Base-by-base conservation (phyloP, 2,113 vertebrate species). In the Dendrocopos noguchii region DNA sequence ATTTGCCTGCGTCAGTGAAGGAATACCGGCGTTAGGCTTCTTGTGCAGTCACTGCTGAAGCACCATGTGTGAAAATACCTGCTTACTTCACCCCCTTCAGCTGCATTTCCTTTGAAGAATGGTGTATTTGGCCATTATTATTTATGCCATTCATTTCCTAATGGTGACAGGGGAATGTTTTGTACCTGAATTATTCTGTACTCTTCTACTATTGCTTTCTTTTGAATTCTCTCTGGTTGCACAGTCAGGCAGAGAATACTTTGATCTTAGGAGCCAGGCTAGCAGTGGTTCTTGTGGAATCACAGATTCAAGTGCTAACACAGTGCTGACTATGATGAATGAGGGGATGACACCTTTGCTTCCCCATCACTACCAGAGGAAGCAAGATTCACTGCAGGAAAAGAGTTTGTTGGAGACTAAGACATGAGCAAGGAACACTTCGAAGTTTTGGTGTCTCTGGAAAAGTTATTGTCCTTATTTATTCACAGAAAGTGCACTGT, bases 81-180 rank as follows among this genome's bases (percentile, higher is more conserved):
- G 65, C 21, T 66, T 94, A 39, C 73, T 90, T 84, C 56, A 7
- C 84, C 88, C 82, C 88, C 74, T 91, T 96, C 85, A 88, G 90
- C 82, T 92, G 53, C 87, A 68, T 96, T 96, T 95, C 77, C 90
- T 95, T 93, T 92, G 87, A 97, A 96, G 87, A 96, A 82, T 77
- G 74, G 67, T 94, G 9, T 94, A 75, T 95, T 95, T 96, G 88
- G 63, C 84, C 47, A 57, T 88, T 94, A 94, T 88, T 93, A 86
- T 96, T 94, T 90, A 92, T 79, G 70, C 90, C 75, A 94, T 89
- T 94, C 92, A 86, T 93, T 94, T 95, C 93, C 91, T 95, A 80
- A 91, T 80, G 91, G 90, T 94, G 88, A 91, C 76, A 77, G 90
- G 72, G 91, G 84, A 96, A 94, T 95, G 68, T 96, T 94, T 96